These are phyloP conservation scores for Mantis religiosa DNA, from an alignment of 2,888 invertebrate species.

Conservation along the genomic window DNA sequence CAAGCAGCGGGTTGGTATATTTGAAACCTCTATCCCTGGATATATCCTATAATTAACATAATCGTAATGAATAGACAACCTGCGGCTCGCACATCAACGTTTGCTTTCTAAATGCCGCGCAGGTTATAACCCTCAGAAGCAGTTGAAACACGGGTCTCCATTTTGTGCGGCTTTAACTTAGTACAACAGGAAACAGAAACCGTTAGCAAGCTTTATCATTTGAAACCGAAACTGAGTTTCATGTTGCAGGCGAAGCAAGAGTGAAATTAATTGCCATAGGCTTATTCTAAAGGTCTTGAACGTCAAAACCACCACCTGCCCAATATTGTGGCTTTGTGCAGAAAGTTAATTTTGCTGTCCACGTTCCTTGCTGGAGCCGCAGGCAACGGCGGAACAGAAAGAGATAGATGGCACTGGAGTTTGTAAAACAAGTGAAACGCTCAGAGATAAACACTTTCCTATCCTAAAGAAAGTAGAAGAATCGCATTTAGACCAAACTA, in stretches of 20 bases:
- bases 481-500: background rate
- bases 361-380: background rate
- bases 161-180: background rate
- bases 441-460: background rate
- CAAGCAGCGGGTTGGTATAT: too few species aligned
- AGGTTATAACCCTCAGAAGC: too few species aligned
- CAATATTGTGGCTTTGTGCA: background rate
- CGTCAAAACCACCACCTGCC: background rate
- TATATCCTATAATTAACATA: too few species aligned
- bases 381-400: background rate
- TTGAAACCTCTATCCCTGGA: too few species aligned
- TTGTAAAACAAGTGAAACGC: background rate
- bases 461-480: background rate
- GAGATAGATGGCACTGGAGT: background rate
- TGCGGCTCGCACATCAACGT: too few species aligned
- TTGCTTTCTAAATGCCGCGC: too few species aligned
- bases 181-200: background rate
- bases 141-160: background rate
- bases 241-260: background rate
- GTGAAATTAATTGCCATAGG: background rate
- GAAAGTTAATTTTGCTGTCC: background rate
- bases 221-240: background rate
- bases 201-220: background rate
- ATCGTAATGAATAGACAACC: too few species aligned
- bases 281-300: background rate